Conservation (phyloP, 2,888 invertebrate genomes). For the Itoplectis maculator region DNA sequence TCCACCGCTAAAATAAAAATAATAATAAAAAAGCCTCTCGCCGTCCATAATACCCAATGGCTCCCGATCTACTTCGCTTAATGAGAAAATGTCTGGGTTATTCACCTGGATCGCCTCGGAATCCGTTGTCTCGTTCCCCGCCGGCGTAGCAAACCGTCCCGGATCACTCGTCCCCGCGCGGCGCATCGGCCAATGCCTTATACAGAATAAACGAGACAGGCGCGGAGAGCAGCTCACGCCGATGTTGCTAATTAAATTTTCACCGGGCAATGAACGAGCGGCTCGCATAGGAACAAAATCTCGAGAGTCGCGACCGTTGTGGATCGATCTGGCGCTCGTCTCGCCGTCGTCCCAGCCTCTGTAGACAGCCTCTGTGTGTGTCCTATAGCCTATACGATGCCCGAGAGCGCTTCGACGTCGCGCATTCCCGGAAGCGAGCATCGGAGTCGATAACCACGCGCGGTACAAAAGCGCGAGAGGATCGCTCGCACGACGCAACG, state of each 20-base stretch:
- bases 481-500: conserved; percentile 50
- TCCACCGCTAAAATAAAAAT: not conserved
- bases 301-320: conserved; percentile 44
- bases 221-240: not conserved
- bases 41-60: not conserved
- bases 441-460: conserved; percentile 55
- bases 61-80: not conserved
- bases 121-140: not conserved
- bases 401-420: conserved; percentile 45
- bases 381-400: too few relatives aligned
- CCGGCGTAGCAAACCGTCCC: not conserved
- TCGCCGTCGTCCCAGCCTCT: conserved; percentile 58
- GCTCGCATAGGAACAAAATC: too few relatives aligned
- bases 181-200: not conserved
- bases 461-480: conserved; percentile 28
- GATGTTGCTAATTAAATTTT: conserved; percentile 71
- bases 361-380: conserved; percentile 31
- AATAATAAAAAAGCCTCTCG: not conserved
- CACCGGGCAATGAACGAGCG: conserved; percentile 65
- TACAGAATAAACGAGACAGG: conserved; percentile 1
- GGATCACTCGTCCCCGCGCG: not conserved
- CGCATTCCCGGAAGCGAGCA: conserved; percentile 64
- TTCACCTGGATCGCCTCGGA: not conserved
- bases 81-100: not conserved
- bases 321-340: conserved; percentile 44